Conservation (phyloP, 2,113 vertebrate genomes). For the Apistogramma diplotaenia region DNA sequence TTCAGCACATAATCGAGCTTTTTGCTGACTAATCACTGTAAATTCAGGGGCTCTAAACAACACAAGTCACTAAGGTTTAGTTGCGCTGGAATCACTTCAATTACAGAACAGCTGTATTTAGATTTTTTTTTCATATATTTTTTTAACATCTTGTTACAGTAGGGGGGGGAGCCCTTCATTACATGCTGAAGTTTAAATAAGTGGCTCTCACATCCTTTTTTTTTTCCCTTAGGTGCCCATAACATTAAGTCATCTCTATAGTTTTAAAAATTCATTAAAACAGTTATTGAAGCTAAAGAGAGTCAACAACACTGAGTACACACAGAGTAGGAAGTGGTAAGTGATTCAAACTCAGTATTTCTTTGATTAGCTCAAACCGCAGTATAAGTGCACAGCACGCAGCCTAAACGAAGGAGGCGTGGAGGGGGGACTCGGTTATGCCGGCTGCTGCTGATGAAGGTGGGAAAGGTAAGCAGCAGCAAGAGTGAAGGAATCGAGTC, state of each 20-base stretch:
- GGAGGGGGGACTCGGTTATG: background rate
- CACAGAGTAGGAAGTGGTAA: background rate
- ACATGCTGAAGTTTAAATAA: conserved; percentile 22
- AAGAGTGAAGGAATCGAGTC: background rate
- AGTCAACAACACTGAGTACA: background rate
- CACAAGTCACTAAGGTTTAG: background rate
- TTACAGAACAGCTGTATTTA: background rate
- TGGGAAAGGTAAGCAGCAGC: conserved; percentile 17
- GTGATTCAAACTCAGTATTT: background rate
- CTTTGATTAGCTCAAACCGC: background rate
- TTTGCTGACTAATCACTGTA: background rate
- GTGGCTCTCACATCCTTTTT: background rate
- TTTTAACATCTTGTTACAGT: background rate
- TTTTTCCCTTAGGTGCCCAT: background rate
- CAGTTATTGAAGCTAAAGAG: conserved; percentile 25
- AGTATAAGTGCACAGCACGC: conserved; percentile 30
- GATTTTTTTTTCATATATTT: background rate
- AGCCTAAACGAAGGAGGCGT: conserved; percentile 18
- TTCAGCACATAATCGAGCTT: background rate
- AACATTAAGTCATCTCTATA: conserved; percentile 1
- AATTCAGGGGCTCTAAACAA: background rate
- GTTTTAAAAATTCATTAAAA: conserved; percentile 60
- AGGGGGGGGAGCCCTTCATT: background rate
- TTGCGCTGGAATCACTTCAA: background rate
- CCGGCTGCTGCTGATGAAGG: conserved; percentile 24